Conservation (phyloP, 1,140 invertebrate species). For the Aphaenogaster rudis region DNA sequence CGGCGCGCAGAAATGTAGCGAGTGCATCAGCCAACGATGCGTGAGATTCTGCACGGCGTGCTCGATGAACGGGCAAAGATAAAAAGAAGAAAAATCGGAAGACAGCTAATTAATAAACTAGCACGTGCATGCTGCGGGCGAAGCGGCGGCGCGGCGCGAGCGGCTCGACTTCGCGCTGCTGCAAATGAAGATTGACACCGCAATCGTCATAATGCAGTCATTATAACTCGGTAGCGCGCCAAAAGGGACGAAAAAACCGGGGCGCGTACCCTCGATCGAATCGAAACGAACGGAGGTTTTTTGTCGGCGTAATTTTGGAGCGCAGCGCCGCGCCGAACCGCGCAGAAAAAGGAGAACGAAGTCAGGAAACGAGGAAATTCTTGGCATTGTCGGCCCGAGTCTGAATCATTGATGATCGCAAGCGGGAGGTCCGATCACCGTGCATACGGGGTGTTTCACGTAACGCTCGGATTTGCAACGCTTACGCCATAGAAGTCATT, state of each 20-base stretch:
- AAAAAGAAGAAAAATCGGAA: slow-evolving; percentile 40
- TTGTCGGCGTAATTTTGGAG: slow-evolving; percentile 78
- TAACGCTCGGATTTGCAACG: slow-evolving; percentile 5
- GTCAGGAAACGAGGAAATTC: slow-evolving; percentile 67
- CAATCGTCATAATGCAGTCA: slow-evolving; percentile 83
- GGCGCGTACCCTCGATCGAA: slow-evolving; percentile 68
- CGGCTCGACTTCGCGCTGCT: slow-evolving; percentile 44
- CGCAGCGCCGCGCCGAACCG: slow-evolving; percentile 72
- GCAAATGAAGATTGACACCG: slow-evolving; percentile 83
- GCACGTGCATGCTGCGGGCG: slow-evolving; percentile 41
- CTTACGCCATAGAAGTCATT: not conserved
- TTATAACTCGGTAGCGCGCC: slow-evolving; percentile 71
- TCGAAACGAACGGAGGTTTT: slow-evolving; percentile 75
- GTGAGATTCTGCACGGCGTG: slow-evolving; percentile 15
- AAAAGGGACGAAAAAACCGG: slow-evolving; percentile 47
- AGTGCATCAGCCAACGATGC: slow-evolving; percentile 22
- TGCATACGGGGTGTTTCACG: slow-evolving; percentile 49
- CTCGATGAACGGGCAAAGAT: slow-evolving; percentile 42
- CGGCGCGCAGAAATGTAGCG: slow-evolving; percentile 15
- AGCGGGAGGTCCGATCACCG: slow-evolving; percentile 76
- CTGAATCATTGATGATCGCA: slow-evolving; percentile 76
- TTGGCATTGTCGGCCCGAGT: slow-evolving; percentile 69
- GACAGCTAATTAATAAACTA: slow-evolving; percentile 72
- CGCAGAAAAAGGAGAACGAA: slow-evolving; percentile 50
- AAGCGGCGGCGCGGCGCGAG: slow-evolving; percentile 32